Evolutionary conservation across 2,797 vertebrate species (phyloP).

Genomic region (Muraenolepis orangiensis): DNA sequence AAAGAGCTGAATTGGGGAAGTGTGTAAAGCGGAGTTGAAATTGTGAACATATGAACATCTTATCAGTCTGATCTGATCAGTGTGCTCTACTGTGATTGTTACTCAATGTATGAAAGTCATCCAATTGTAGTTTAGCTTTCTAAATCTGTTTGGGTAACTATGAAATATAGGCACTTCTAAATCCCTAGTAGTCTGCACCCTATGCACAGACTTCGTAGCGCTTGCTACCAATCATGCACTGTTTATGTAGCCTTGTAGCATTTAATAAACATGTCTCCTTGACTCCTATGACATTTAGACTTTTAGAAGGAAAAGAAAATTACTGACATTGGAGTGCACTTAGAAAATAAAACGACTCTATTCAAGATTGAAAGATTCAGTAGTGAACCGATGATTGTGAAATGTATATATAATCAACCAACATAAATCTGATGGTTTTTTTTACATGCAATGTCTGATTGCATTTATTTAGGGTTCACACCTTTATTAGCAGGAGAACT

Average conservation of each 20-base stretch:
- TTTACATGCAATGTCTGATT: neutral
- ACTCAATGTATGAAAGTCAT: neutral
- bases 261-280: slow-evolving; percentile 27
- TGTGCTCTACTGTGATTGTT: neutral
- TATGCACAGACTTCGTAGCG: neutral
- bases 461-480: neutral
- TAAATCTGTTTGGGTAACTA: neutral
- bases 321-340: slow-evolving; percentile 23
- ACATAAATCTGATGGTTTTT: slow-evolving; percentile 7
- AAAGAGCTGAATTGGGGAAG: neutral
- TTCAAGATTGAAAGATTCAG: neutral
- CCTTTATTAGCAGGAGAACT: neutral
- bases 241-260: slow-evolving; percentile 33
- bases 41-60: neutral
- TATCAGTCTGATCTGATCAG: neutral
- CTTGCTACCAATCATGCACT: slow-evolving; percentile 20
- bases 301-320: slow-evolving; percentile 34
- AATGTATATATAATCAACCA: neutral
- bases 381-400: neutral
- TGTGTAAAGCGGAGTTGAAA: neutral
- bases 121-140: neutral
- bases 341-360: neutral
- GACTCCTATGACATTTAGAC: slow-evolving; percentile 17
- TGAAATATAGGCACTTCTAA: neutral
- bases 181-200: neutral